Evolutionary conservation across 2,888 invertebrate genomes (phyloP).

Genomic region (Zhuqinia jingwanae): DNA sequence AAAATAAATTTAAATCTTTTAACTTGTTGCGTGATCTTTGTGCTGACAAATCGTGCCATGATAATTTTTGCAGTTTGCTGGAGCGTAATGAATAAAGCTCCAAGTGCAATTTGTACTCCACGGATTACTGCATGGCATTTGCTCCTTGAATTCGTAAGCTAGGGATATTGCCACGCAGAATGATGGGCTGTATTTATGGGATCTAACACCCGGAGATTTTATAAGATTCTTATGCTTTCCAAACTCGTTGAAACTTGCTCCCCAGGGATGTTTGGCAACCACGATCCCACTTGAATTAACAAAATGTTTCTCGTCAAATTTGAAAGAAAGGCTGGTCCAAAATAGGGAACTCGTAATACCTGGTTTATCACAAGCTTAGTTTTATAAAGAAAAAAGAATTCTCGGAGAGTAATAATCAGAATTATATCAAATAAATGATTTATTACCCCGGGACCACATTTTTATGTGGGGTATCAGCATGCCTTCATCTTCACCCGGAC

Average conservation of each 20-base stretch:
- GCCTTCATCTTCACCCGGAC: not conserved
- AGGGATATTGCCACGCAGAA: not conserved
- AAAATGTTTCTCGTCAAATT: too few relatives aligned
- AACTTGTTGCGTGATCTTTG: not conserved
- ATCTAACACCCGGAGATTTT: not conserved
- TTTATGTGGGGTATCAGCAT: not conserved
- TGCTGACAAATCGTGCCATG: not conserved
- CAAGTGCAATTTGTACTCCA: not conserved
- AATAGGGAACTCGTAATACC: too few relatives aligned
- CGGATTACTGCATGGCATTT: not conserved
- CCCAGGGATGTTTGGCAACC: too few relatives aligned
- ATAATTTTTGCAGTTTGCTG: not conserved
- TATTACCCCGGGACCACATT: not conserved
- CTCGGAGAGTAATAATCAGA: too few relatives aligned
- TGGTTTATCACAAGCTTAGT: too few relatives aligned
- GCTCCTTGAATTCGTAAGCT: not conserved
- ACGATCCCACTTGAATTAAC: too few relatives aligned
- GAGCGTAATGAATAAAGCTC: slow-evolving; percentile 2
- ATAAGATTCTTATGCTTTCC: not conserved
- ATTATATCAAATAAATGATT: too few relatives aligned
- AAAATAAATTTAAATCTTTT: not conserved
- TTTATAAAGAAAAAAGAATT: too few relatives aligned
- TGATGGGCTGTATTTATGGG: not conserved
- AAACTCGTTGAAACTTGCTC: too few relatives aligned
- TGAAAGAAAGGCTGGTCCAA: too few relatives aligned